Percentiles rank a stretch among this genome's conserved stretches.
Conservation (phyloP, 2,888 invertebrate genomes). For the Eugnorisma glareosa region DNA sequence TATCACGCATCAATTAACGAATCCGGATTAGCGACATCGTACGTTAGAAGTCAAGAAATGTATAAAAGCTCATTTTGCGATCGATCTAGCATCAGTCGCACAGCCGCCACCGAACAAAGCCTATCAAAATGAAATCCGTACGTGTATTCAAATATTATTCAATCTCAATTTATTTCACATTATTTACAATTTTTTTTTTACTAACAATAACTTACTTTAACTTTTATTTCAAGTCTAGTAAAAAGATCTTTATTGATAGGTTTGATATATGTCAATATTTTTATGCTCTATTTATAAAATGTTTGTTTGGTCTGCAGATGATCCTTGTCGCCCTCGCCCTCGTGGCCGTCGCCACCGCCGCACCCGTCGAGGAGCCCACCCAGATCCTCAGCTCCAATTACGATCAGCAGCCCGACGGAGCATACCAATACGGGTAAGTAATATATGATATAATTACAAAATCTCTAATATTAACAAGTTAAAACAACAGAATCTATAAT, state of each 20-base stretch:
- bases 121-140: constrained; percentile 64
- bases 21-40: constrained; percentile 44
- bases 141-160: constrained; percentile 18
- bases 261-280: neutral
- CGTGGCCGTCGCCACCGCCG: constrained; percentile 57
- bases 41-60: constrained; percentile 18
- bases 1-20: constrained; percentile 32
- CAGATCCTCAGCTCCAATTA: neutral
- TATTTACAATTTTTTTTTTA: neutral
- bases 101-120: constrained; percentile 49
- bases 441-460: no score
- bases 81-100: constrained; percentile 49
- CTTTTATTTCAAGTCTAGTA: neutral
- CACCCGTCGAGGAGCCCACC: neutral
- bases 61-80: constrained; percentile 55
- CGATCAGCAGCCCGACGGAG: constrained; percentile 25
- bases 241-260: neutral
- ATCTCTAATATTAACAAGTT: no score
- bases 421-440: constrained; percentile 12
- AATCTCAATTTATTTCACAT: neutral
- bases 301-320: constrained; percentile 39
- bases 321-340: constrained; percentile 57
- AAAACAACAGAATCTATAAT: no score
- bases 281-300: neutral
- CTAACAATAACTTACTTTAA: neutral